Conservation (phyloP, 1,140 invertebrate genomes). For the Cydia fagiglandana region DNA sequence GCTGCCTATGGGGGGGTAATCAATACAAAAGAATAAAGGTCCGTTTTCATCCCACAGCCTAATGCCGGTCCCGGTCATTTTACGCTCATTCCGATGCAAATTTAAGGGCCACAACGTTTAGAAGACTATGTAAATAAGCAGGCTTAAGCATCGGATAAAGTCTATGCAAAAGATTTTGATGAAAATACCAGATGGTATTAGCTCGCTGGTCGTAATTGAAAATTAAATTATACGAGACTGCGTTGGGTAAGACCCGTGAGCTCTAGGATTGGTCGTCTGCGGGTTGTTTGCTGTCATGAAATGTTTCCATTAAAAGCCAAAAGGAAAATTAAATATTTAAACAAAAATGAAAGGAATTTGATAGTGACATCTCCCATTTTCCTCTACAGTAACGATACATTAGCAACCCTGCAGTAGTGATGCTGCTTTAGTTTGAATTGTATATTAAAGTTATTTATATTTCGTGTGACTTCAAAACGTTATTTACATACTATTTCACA, state of each 20-base stretch:
- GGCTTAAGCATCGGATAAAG: slow-evolving; percentile 31
- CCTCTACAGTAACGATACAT: too few relatives aligned
- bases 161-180: slow-evolving; percentile 63
- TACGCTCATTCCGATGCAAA: slow-evolving; percentile 71
- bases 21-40: slow-evolving; percentile 61
- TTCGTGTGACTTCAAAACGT: too few relatives aligned
- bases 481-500: too few relatives aligned
- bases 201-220: slow-evolving; percentile 11
- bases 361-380: too few relatives aligned
- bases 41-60: slow-evolving; percentile 50
- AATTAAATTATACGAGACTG: slow-evolving; percentile 13
- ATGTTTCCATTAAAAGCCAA: not conserved
- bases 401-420: too few relatives aligned
- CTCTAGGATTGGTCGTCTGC: not conserved
- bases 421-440: too few relatives aligned
- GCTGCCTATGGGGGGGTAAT: not conserved
- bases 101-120: slow-evolving; percentile 66
- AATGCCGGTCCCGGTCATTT: slow-evolving; percentile 68
- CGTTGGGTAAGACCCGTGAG: not conserved
- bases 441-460: too few relatives aligned
- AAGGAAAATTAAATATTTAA: too few relatives aligned
- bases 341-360: too few relatives aligned
- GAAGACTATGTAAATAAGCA: slow-evolving; percentile 66
- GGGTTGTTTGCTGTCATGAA: not conserved
- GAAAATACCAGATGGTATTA: slow-evolving; percentile 59